Percentiles rank a stretch among this genome's conserved stretches.
Conservation (phyloP, 2,888 invertebrate genomes). For the Apamea monoglypha region DNA sequence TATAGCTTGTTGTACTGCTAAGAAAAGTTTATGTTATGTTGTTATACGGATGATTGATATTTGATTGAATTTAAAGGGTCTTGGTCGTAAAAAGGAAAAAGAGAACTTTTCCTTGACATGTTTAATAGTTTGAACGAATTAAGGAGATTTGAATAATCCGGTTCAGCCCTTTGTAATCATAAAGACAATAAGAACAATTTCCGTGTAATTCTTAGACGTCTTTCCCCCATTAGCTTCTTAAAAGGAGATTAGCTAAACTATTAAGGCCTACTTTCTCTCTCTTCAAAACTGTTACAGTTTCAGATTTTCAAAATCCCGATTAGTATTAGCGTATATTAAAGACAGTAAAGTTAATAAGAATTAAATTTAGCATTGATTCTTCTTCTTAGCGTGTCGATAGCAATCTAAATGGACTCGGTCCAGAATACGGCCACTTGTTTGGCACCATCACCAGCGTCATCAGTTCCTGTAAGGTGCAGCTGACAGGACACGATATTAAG, state of each 20-base stretch:
- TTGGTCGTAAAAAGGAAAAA: background rate
- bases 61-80: constrained; percentile 42
- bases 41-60: constrained; percentile 35
- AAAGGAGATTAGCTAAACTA: background rate
- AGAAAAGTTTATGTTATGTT: constrained; percentile 40
- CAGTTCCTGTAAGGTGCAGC: no score
- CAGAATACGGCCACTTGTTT: no score
- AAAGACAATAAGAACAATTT: background rate
- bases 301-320: background rate
- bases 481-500: no score
- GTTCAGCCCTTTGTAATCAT: background rate
- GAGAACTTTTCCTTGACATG: background rate
- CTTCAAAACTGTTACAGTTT: background rate
- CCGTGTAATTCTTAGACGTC: no score
- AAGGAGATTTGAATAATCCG: background rate
- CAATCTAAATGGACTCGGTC: no score
- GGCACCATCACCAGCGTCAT: no score
- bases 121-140: constrained; percentile 1
- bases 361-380: background rate
- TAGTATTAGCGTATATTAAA: background rate
- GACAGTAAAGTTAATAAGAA: background rate
- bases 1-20: constrained; percentile 47
- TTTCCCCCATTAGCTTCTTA: background rate
- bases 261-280: background rate
- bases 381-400: no score